These are phyloP conservation scores for Chloroclystis v-ata DNA, from an alignment of 2,888 invertebrate genomes.

Conservation along the genomic window DNA sequence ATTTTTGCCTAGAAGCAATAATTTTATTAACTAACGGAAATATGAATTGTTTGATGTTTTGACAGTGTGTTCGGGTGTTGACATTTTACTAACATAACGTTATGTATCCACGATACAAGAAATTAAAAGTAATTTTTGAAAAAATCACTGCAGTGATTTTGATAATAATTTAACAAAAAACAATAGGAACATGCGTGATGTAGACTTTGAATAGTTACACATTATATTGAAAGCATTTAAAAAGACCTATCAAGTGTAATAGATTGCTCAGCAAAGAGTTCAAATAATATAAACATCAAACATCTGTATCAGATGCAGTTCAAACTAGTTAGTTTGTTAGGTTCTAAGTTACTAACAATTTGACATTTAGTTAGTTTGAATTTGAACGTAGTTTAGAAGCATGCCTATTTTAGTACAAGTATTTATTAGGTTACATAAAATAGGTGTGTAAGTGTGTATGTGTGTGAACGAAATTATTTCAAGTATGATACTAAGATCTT, in stretches of 20 bases:
- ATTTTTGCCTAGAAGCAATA: conserved; percentile 46
- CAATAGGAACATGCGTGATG: too few species aligned
- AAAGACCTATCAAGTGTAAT: conserved; percentile 15
- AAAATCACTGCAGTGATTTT: background rate
- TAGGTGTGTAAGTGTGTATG: conserved; percentile 62
- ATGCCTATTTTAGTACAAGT: conserved; percentile 77
- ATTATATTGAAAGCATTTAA: conserved; percentile 16
- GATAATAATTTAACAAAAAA: background rate
- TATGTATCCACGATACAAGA: conserved; percentile 24
- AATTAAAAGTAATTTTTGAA: conserved; percentile 21
- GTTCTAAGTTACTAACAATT: conserved; percentile 65
- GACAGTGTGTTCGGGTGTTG: conserved; percentile 30
- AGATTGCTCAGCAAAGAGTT: conserved; percentile 64
- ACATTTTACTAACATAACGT: conserved; percentile 43
- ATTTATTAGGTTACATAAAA: conserved; percentile 61
- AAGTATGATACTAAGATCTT: conserved; percentile 1
- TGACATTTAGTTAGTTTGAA: conserved; percentile 51
- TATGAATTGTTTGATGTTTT: conserved; percentile 28
- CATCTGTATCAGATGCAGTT: conserved; percentile 77
- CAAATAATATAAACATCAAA: conserved; percentile 50
- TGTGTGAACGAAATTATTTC: conserved; percentile 39
- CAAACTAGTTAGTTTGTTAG: conserved; percentile 59
- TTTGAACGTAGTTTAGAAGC: conserved; percentile 58
- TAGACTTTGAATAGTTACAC: background rate
- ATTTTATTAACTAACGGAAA: conserved; percentile 45